phyloP scores from a whole-genome alignment of 2,888 invertebrate genomes.

The Synanthedon myopaeformis region DNA sequence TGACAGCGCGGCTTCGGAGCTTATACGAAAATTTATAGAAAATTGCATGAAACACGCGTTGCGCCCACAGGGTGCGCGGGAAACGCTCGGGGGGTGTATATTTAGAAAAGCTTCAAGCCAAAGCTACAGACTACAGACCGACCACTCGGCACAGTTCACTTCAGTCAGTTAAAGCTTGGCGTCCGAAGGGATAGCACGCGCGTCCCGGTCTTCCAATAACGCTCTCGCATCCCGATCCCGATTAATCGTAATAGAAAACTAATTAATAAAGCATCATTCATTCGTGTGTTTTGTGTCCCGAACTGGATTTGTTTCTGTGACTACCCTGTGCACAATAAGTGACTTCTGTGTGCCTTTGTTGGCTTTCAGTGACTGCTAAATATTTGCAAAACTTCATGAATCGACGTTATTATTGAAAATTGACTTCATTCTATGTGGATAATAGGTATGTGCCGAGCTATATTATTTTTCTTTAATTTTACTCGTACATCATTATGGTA shows the following conservation, averaged over 20 bases:
- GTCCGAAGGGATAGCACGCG: slow-evolving; percentile 38
- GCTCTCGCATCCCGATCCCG: slow-evolving; percentile 36
- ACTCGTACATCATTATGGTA: slow-evolving; percentile 2
- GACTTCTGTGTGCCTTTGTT: slow-evolving; percentile 1
- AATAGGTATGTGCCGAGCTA: slow-evolving; percentile 36
- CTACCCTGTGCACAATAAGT: slow-evolving; percentile 22
- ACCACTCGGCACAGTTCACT: slow-evolving; percentile 19
- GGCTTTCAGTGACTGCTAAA: slow-evolving; percentile 25
- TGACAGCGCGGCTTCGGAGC: slow-evolving; percentile 62
- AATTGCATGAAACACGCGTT: slow-evolving; percentile 63
- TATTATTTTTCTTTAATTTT: slow-evolving; percentile 2
- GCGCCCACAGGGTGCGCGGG: slow-evolving; percentile 55
- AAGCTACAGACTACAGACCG: slow-evolving; percentile 8
- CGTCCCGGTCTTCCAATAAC: slow-evolving; percentile 21
- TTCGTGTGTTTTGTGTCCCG: slow-evolving; percentile 41
- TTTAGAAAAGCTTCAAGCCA: slow-evolving; percentile 52
- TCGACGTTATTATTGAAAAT: slow-evolving; percentile 36
- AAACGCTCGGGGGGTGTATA: slow-evolving; percentile 55
- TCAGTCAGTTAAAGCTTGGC: slow-evolving; percentile 45
- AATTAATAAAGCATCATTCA: slow-evolving; percentile 29
- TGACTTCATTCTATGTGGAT: slow-evolving; percentile 23
- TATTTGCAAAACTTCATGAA: slow-evolving; percentile 24
- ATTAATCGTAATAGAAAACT: slow-evolving; percentile 44
- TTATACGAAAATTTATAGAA: slow-evolving; percentile 68
- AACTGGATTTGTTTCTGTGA: slow-evolving; percentile 50